A percentile compares a stretch with the other conserved stretches of the same genome.
Conservation (phyloP, 1,140 invertebrate genomes). For the Pseudomyrmex dendroicus region DNA sequence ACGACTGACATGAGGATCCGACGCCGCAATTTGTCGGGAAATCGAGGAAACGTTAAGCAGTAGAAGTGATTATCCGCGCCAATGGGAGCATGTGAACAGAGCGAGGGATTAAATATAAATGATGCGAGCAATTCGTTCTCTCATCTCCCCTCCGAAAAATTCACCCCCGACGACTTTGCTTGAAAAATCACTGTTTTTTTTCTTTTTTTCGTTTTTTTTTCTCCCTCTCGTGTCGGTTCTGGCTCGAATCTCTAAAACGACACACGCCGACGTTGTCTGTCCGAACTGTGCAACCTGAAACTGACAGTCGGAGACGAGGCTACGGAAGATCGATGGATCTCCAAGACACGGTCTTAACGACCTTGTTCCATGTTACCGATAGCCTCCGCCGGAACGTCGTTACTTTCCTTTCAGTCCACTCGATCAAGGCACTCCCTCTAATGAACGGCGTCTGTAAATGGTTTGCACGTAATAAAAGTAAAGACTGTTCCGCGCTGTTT, state of each 20-base stretch:
- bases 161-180: neutral
- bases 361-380: conserved; percentile 57
- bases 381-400: conserved; percentile 48
- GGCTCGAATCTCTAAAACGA: conserved; percentile 12
- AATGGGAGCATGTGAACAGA: neutral
- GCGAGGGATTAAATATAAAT: neutral
- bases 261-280: conserved; percentile 31
- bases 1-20: neutral
- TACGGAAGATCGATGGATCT: conserved; percentile 54
- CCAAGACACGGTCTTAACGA: conserved; percentile 54
- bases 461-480: conserved; percentile 60
- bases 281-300: conserved; percentile 50
- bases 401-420: conserved; percentile 61
- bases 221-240: neutral
- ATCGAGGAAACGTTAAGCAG: neutral
- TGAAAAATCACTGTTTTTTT: conserved; percentile 22
- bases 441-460: conserved; percentile 56
- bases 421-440: conserved; percentile 56
- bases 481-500: conserved; percentile 1
- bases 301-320: conserved; percentile 49
- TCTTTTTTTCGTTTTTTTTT: neutral
- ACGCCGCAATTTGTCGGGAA: conserved; percentile 11
- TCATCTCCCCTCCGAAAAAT: neutral
- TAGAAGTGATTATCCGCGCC: neutral
- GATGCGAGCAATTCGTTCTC: conserved; percentile 1